Evolutionary conservation across 2,888 invertebrate species (phyloP).

Genomic region (Ormyrus pomaceus): DNA sequence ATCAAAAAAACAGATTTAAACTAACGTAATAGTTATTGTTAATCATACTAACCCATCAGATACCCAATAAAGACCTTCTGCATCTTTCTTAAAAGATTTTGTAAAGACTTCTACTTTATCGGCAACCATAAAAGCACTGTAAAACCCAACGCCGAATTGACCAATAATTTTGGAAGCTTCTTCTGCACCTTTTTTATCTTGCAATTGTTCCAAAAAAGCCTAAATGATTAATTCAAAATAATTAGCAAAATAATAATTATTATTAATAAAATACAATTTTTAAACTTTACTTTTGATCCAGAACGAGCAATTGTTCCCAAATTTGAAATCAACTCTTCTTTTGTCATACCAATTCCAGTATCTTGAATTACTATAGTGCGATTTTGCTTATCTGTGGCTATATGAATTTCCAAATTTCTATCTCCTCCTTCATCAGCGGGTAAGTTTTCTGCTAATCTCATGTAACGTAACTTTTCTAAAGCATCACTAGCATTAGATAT

Average conservation of each 20-base stretch:
- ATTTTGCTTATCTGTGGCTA: constrained; percentile 90
- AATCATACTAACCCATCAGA: constrained; percentile 87
- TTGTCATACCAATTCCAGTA: constrained; percentile 96
- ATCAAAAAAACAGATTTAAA: background rate
- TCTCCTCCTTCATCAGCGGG: constrained; percentile 78
- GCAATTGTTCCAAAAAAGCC: constrained; percentile 83
- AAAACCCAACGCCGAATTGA: constrained; percentile 99
- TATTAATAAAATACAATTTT: constrained; percentile 20
- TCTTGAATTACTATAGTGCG: constrained; percentile 94
- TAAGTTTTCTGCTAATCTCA: constrained; percentile 79
- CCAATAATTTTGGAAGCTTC: constrained; percentile 90
- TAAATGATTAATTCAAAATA: constrained; percentile 24
- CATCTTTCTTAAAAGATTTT: constrained; percentile 81
- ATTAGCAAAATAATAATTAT: constrained; percentile 17
- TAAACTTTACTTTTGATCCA: constrained; percentile 86
- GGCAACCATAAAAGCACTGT: constrained; percentile 98
- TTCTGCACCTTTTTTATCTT: constrained; percentile 81
- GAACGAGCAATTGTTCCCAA: constrained; percentile 97
- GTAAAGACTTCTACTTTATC: constrained; percentile 95
- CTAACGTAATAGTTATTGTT: constrained; percentile 20
- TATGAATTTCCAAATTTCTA: constrained; percentile 89
- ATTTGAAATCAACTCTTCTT: constrained; percentile 92
- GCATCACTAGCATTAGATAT: constrained; percentile 99
- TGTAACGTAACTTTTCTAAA: constrained; percentile 93
- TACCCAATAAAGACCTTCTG: constrained; percentile 89